Percentiles rank a stretch among this genome's conserved stretches.
Evolutionary conservation across 2,113 vertebrate species (phyloP).

Genomic region (Picathartes gymnocephalus): DNA sequence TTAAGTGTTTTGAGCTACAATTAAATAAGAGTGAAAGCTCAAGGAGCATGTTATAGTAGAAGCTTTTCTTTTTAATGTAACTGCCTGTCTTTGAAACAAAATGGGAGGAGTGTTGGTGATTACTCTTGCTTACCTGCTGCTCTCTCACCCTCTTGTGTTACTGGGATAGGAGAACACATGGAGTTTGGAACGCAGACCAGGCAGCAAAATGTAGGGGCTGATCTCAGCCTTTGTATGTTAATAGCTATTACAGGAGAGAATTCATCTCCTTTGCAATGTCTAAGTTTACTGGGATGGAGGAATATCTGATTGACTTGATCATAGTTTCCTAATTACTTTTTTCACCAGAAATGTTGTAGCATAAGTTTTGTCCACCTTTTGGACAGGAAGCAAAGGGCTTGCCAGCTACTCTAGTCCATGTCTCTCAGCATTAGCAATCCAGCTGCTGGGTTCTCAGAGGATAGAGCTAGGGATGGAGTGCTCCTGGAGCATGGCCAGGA

Average conservation of each 20-base stretch:
- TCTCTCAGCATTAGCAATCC: not conserved
- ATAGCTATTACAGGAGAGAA: not conserved
- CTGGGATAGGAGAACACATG: not conserved
- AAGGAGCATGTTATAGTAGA: not conserved
- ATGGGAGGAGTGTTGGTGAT: not conserved
- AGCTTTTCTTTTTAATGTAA: not conserved
- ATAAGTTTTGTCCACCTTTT: not conserved
- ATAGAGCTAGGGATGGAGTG: rapidly evolving
- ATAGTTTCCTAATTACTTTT: not conserved
- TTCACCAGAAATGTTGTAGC: not conserved
- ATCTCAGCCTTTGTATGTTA: not conserved
- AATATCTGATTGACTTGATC: not conserved
- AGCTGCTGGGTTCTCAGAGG: not conserved
- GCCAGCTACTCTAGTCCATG: not conserved
- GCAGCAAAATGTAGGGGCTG: not conserved
- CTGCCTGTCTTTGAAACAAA: not conserved
- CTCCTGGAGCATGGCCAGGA: not conserved
- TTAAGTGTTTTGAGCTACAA: not conserved
- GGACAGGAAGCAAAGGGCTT: not conserved
- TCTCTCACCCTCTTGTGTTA: not conserved
- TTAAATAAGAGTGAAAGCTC: not conserved
- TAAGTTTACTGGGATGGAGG: not conserved
- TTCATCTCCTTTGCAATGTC: not conserved
- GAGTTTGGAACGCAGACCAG: not conserved
- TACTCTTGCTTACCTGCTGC: not conserved